phyloP scores from a whole-genome alignment of 2,797 vertebrate species.

The Acanthopagrus latus region DNA sequence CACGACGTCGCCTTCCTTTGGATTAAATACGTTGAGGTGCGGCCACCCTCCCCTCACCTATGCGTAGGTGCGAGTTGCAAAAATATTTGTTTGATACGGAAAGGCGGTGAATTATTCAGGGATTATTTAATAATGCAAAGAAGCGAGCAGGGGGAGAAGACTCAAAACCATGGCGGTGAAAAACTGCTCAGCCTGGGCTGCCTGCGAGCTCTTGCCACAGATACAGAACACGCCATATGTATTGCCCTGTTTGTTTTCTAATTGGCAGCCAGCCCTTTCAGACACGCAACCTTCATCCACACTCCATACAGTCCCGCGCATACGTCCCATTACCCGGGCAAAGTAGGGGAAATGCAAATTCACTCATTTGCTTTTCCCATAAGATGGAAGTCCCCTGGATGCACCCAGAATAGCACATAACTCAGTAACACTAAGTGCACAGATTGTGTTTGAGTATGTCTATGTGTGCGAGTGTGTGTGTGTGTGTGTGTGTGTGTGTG shows the following conservation, averaged over 20 bases:
- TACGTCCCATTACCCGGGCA: constrained; percentile 54
- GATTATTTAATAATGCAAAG: constrained; percentile 92
- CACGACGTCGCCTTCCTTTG: neutral
- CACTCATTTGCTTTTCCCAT: constrained; percentile 55
- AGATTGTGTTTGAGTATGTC: constrained; percentile 21
- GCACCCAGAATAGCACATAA: constrained; percentile 50
- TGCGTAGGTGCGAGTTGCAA: constrained; percentile 84
- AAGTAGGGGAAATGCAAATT: constrained; percentile 53
- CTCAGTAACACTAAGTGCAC: constrained; percentile 48
- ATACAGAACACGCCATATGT: constrained; percentile 49
- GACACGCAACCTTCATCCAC: constrained; percentile 36
- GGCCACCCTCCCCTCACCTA: constrained; percentile 53
- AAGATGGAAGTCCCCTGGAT: constrained; percentile 56
- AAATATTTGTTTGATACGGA: constrained; percentile 89
- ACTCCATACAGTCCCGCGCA: constrained; percentile 38
- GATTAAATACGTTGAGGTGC: constrained; percentile 9
- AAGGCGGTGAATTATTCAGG: constrained; percentile 89
- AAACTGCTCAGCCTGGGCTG: constrained; percentile 75
- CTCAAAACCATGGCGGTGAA: constrained; percentile 81
- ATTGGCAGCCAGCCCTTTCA: constrained; percentile 48
- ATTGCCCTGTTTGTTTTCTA: constrained; percentile 59
- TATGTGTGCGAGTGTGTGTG: constrained; percentile 28
- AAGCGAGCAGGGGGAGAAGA: constrained; percentile 83
- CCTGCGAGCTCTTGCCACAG: constrained; percentile 61
- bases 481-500: constrained; percentile 1